Conservation (phyloP, 1,140 invertebrate species). For the Arctopsyche grandis region DNA sequence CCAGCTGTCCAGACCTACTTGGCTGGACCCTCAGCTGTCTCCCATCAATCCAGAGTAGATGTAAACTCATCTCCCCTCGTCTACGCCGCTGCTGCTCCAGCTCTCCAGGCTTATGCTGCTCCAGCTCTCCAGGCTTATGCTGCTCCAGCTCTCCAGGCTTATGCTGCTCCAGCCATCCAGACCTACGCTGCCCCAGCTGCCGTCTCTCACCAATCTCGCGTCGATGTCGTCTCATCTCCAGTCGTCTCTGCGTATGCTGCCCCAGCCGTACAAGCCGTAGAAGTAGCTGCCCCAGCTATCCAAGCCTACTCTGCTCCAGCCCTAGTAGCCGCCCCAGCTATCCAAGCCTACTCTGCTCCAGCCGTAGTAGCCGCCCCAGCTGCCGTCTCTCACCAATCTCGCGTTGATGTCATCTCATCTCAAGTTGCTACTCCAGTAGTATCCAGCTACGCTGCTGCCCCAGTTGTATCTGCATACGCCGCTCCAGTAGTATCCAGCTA, state of each 20-base stretch:
- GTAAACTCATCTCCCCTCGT: conserved; percentile 58
- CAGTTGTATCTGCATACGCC: conserved; percentile 51
- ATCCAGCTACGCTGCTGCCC: conserved; percentile 44
- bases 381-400: conserved; percentile 56
- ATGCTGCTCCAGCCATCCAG: conserved; percentile 43
- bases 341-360: conserved; percentile 57
- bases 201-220: conserved; percentile 57
- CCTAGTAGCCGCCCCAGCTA: conserved; percentile 53
- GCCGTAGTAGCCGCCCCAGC: conserved; percentile 54
- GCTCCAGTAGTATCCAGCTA: conserved; percentile 56
- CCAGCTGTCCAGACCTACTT: conserved; percentile 45
- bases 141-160: conserved; percentile 55
- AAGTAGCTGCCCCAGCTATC: conserved; percentile 45
- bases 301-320: conserved; percentile 56
- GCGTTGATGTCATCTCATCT: conserved; percentile 58
- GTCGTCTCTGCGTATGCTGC: conserved; percentile 28
- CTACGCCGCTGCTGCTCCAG: conserved; percentile 36
- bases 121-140: conserved; percentile 38
- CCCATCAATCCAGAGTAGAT: conserved; percentile 60
- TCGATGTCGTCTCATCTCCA: conserved; percentile 57
- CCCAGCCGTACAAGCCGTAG: conserved; percentile 48
- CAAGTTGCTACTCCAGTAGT: conserved; percentile 49
- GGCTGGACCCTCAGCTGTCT: conserved; percentile 58
- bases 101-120: conserved; percentile 47
- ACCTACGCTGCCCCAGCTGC: conserved; percentile 55